Conservation (phyloP, 2,888 invertebrate genomes). For the Rhamnusium bicolor region DNA sequence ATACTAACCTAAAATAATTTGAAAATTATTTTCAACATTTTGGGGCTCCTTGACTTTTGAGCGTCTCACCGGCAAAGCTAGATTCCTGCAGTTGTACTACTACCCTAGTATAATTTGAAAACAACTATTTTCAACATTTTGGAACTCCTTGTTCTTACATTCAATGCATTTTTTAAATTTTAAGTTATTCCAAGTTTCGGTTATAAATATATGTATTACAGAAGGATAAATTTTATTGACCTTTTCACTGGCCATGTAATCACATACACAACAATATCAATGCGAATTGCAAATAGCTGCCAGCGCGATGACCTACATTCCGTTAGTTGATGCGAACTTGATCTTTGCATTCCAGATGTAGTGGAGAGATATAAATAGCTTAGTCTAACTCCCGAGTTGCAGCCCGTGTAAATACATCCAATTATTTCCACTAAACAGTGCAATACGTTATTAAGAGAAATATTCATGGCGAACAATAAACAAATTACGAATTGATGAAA, state of each 20-base stretch:
- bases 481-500: conserved; percentile 7
- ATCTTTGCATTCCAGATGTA: conserved; percentile 49
- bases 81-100: too few relatives aligned
- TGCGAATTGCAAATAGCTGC: conserved; percentile 29
- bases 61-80: too few relatives aligned
- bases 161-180: neutral
- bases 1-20: too few relatives aligned
- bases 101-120: too few relatives aligned
- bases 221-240: neutral
- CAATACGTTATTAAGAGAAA: conserved; percentile 1
- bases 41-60: too few relatives aligned
- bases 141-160: too few relatives aligned
- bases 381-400: conserved; percentile 20
- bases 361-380: conserved; percentile 30
- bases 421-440: neutral
- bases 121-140: too few relatives aligned
- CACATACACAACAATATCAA: conserved; percentile 21
- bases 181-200: neutral
- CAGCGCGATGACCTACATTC: conserved; percentile 44
- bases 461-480: neutral
- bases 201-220: neutral
- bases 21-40: too few relatives aligned
- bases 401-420: conserved; percentile 9
- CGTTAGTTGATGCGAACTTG: conserved; percentile 46
- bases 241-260: neutral